phyloP scores from a whole-genome alignment of 2,113 vertebrate genomes.

The Caloenas nicobarica region DNA sequence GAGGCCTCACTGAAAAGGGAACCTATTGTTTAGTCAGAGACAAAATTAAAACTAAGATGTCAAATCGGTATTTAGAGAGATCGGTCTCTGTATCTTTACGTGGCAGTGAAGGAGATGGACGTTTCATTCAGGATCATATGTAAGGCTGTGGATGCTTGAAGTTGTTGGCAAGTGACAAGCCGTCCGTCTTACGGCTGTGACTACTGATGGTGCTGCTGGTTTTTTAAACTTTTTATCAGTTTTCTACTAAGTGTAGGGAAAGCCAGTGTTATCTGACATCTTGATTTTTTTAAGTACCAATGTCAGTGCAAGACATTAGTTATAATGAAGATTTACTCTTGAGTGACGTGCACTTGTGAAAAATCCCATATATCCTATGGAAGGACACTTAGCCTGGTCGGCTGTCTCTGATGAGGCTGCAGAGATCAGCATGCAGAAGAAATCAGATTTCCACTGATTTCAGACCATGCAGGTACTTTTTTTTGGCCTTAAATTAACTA shows the following conservation, averaged over 20 bases:
- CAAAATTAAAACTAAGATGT: neutral
- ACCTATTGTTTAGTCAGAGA: neutral
- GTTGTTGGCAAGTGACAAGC: neutral
- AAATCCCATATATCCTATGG: neutral
- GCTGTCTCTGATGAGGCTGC: neutral
- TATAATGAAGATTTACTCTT: neutral
- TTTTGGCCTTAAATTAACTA: neutral
- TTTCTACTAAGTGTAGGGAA: neutral
- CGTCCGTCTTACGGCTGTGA: neutral
- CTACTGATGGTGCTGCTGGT: neutral
- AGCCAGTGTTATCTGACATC: rapidly evolving
- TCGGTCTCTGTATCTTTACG: neutral
- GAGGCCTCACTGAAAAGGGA: neutral
- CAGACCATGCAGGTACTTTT: neutral
- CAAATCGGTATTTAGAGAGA: neutral
- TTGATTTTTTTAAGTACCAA: neutral
- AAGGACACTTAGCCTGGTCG: neutral
- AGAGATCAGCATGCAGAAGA: neutral
- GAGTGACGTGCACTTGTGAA: neutral
- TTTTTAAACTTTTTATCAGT: neutral
- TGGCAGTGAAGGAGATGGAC: neutral
- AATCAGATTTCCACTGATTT: neutral
- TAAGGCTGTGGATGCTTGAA: neutral
- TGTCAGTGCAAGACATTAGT: neutral
- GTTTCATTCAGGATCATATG: neutral